Evolutionary conservation across 2,888 invertebrate genomes (phyloP), one percentile per base, ranked within the genome.

Genomic region (Pterostichus niger): DNA sequence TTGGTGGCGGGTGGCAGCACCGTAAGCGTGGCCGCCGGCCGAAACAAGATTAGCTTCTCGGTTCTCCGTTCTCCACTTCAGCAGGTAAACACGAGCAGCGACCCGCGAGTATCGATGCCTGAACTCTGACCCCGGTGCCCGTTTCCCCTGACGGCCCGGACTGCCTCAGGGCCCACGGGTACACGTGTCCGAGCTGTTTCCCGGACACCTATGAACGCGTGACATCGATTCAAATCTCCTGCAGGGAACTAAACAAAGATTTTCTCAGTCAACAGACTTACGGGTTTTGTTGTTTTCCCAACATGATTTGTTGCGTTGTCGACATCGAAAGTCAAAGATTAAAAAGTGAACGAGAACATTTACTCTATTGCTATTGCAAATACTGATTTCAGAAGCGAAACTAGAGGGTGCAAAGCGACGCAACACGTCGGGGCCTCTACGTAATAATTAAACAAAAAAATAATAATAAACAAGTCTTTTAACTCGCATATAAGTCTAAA

Each of bases 61-160:
- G 15, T 31, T 35, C 7, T 64, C 35, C 64, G 33, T 64, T 64
- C 6, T 3, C 49, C n/a, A 4, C 35, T n/a, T 13, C 59, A 15
- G 73, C 79, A 79, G 79, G 79, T 79, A 79, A 79, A 79, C 79
- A 79, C 35, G 49, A 49, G 33, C 64, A 31, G 40, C 64, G 79
- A 79, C 79, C 79, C 46, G 79, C 64, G 46, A 79, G 79, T 79
- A 79, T 79, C 64, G 79, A 44, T 64, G 79, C 56, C 79, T 64
- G 79, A 61, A 79, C 79, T 79, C 46, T 79, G 64, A 79, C 79
- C 79, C 31, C 61, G n/a, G 15, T 6, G 49, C 33, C 75, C 33
- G 40, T 40, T 13, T 31, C 11, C 79, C 76, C 13, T 44, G 44
- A 59, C 11, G 24, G 24, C 59, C 35, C 17, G 31, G 56, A 17